Base-by-base conservation (phyloP, 2,888 invertebrate genomes). In the Entomobrya proxima region DNA sequence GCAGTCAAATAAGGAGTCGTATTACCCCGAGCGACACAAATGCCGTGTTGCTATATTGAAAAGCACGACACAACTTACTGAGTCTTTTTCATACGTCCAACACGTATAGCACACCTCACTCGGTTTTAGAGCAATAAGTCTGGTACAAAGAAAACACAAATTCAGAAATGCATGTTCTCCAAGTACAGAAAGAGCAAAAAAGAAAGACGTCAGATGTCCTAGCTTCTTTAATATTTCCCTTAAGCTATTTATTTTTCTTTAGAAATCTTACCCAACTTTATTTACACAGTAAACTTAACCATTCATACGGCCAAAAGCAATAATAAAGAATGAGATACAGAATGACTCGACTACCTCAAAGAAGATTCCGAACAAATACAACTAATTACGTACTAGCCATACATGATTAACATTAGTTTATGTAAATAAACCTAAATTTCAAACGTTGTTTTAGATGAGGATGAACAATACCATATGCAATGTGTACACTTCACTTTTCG, bases 381-480 rank as follows among this genome's bases (percentile, higher is more conserved):
- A 72, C 72, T 72, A 72, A 72, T 72, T 72, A 47, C 44, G n/a
- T n/a, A n/a, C n/a, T 72, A 35, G 30, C 44, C 13, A 47, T 72
- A 72, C n/a, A 72, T 47, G 47, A 72, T 30, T n/a, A n/a, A n/a
- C 72, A 72, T 72, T 24, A 44, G n/a, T 18, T 21, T 13, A 40
- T 24, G 69, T 13, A 69, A 40, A 40, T 40, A 44, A 40, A 13
- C 13, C 32, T 35, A n/a, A 64, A 64, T 32, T 35, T 64, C 32
- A 55, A 18, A 9, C 11, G 55, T 55, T 15, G 18, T n/a, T 50
- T 50, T 47, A 47, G 3, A n/a, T n/a, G n/a, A n/a, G n/a, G n/a
- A n/a, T n/a, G n/a, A n/a, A n/a, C n/a, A n/a, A n/a, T n/a, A n/a
- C n/a, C n/a, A n/a, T n/a, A n/a, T n/a, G n/a, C n/a, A n/a, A n/a